Evolutionary conservation across 2,797 vertebrate genomes (phyloP).

Genomic region (Adrianichthys oophorus): DNA sequence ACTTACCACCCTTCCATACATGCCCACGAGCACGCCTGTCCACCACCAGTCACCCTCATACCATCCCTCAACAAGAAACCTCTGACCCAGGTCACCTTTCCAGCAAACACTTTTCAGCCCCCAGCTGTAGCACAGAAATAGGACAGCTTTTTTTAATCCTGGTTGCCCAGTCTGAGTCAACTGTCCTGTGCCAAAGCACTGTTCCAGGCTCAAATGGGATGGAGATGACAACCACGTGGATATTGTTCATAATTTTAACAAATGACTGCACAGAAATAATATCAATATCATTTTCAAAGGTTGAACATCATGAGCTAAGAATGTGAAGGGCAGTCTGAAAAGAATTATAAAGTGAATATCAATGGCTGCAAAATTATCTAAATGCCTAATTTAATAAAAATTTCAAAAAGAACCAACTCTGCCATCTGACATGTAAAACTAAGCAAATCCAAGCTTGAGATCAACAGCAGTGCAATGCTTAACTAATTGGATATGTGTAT

Average conservation of each 20-base stretch:
- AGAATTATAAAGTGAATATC: too few relatives aligned
- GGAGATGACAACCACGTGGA: constrained; percentile 52
- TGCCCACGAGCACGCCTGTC: constrained; percentile 21
- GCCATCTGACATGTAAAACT: constrained; percentile 16
- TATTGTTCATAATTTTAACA: constrained; percentile 37
- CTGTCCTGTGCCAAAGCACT: constrained; percentile 52
- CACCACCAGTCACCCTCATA: constrained; percentile 17
- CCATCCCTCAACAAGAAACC: constrained; percentile 57
- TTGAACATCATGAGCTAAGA: too few relatives aligned
- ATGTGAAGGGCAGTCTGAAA: too few relatives aligned
- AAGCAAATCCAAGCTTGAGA: constrained; percentile 65
- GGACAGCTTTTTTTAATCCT: constrained; percentile 66
- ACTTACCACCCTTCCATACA: constrained; percentile 11
- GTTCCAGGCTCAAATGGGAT: constrained; percentile 48
- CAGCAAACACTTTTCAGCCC: constrained; percentile 57
- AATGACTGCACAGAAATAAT: constrained; percentile 46
- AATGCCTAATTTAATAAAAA: background rate
- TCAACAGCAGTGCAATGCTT: constrained; percentile 61
- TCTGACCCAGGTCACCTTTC: constrained; percentile 76
- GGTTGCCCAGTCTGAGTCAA: constrained; percentile 53
- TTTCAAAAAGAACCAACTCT: constrained; percentile 6
- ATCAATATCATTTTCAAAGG: too few relatives aligned
- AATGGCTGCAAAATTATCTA: background rate
- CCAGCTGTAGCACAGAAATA: constrained; percentile 76
- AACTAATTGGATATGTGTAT: constrained; percentile 82